phyloP scores from a whole-genome alignment of 2,888 invertebrate genomes.

The Agrypnus murinus region DNA sequence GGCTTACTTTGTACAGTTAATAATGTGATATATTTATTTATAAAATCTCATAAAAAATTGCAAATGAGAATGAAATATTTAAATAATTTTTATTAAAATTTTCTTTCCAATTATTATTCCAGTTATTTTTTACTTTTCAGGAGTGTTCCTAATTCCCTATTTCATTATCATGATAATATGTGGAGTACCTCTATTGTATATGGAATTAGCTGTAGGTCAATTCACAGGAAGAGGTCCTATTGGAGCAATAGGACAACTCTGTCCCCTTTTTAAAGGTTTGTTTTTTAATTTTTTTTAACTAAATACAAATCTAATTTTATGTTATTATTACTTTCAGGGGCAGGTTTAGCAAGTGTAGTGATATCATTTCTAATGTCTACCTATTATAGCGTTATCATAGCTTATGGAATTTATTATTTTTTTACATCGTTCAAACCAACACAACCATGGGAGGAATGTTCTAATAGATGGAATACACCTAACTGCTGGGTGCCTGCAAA shows the following conservation, averaged over 20 bases:
- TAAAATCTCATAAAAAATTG: too few species aligned
- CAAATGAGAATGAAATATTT: too few species aligned
- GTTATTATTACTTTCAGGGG: slow-evolving; percentile 77
- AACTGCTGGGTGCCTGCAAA: slow-evolving; percentile 87
- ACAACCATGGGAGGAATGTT: slow-evolving; percentile 93
- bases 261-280: slow-evolving; percentile 93
- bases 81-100: too few species aligned
- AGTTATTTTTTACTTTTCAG: slow-evolving; percentile 75
- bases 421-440: slow-evolving; percentile 91
- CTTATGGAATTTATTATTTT: slow-evolving; percentile 95
- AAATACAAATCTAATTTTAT: too few species aligned
- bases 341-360: slow-evolving; percentile 94
- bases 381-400: slow-evolving; percentile 96
- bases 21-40: too few species aligned
- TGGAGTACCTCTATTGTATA: slow-evolving; percentile 93
- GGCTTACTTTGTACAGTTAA: too few species aligned
- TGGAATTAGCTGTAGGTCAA: slow-evolving; percentile 95
- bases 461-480: slow-evolving; percentile 89
- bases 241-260: slow-evolving; percentile 91
- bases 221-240: slow-evolving; percentile 95
- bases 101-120: too few species aligned
- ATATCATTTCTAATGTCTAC: slow-evolving; percentile 96
- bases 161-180: slow-evolving; percentile 93
- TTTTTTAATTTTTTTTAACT: slow-evolving; percentile 50
- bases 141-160: slow-evolving; percentile 96